A percentile compares a stretch with the other conserved stretches of the same genome.
Conservation (phyloP, 2,888 invertebrate species). For the Drosophila anomelani region DNA sequence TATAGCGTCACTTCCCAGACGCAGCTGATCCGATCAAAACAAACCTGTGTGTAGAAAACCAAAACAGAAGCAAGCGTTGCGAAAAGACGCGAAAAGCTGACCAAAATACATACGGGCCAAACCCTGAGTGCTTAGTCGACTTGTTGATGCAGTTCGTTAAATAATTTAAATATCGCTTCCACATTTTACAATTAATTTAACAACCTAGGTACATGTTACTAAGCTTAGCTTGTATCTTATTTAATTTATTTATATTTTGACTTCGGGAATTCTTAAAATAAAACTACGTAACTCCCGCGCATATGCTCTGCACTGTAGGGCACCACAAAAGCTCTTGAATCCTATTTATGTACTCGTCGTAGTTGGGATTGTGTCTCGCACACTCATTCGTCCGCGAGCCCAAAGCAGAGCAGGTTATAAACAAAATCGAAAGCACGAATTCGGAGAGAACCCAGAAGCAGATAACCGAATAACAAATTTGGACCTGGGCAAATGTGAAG, state of each 20-base stretch:
- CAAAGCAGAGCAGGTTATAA: slow-evolving; percentile 74
- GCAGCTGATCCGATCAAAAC: slow-evolving; percentile 49
- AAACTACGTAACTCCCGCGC: too few relatives aligned
- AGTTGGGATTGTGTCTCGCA: slow-evolving; percentile 1
- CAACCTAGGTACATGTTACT: background rate
- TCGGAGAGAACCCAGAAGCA: slow-evolving; percentile 39
- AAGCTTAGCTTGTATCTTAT: background rate
- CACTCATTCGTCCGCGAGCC: slow-evolving; percentile 21
- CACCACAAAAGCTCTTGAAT: slow-evolving; percentile 33
- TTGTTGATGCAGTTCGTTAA: slow-evolving; percentile 14
- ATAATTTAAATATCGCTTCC: background rate
- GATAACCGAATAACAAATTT: slow-evolving; percentile 38
- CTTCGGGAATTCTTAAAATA: background rate
- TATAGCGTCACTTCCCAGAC: slow-evolving; percentile 15
- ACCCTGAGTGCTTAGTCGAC: slow-evolving; percentile 8
- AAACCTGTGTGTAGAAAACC: slow-evolving; percentile 67
- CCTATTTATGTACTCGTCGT: slow-evolving; percentile 18
- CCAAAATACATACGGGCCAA: slow-evolving; percentile 50
- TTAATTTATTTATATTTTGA: too few relatives aligned
- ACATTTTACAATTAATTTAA: background rate
- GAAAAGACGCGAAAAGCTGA: slow-evolving; percentile 63
- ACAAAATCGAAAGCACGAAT: slow-evolving; percentile 73
- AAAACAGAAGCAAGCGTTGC: slow-evolving; percentile 48
- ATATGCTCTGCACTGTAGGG: slow-evolving; percentile 19
- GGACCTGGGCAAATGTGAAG: slow-evolving; percentile 33